Evolutionary conservation across 2,113 vertebrate genomes (phyloP).

Genomic region (Hippopotamus amphibius): DNA sequence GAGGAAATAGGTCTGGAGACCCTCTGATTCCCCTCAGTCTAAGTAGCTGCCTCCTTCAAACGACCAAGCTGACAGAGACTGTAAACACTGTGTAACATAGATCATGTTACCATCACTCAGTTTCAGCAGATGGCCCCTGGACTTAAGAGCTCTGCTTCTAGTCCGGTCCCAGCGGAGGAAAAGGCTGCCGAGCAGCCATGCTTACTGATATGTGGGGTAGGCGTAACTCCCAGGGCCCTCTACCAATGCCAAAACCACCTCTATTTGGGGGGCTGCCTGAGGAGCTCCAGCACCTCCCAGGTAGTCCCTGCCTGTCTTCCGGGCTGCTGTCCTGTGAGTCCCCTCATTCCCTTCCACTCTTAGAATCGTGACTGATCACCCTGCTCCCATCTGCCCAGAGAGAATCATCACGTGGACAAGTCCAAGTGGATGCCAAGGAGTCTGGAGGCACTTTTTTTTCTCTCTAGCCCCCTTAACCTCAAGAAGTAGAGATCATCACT

Average conservation of each 20-base stretch:
- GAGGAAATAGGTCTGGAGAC: not conserved
- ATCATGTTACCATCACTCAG: not conserved
- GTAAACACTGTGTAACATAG: not conserved
- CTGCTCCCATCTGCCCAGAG: not conserved
- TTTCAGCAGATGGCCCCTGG: not conserved
- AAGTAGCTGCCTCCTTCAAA: constrained; percentile 6
- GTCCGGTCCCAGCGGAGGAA: not conserved
- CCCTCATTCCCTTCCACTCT: not conserved
- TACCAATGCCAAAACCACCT: not conserved
- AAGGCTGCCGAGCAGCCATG: not conserved
- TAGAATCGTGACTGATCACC: not conserved
- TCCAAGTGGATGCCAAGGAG: not conserved
- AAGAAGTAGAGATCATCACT: not conserved
- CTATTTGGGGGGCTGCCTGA: not conserved
- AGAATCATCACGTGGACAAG: not conserved
- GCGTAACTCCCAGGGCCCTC: not conserved
- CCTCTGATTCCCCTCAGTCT: not conserved
- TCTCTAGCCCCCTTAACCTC: not conserved
- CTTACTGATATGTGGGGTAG: not conserved
- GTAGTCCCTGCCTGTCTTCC: not conserved
- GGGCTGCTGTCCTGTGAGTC: not conserved
- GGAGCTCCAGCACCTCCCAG: not conserved
- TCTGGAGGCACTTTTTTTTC: not conserved
- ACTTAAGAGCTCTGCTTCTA: not conserved
- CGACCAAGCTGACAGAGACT: not conserved